phyloP scores from a whole-genome alignment of 2,888 invertebrate genomes.

The Thereva unica region DNA sequence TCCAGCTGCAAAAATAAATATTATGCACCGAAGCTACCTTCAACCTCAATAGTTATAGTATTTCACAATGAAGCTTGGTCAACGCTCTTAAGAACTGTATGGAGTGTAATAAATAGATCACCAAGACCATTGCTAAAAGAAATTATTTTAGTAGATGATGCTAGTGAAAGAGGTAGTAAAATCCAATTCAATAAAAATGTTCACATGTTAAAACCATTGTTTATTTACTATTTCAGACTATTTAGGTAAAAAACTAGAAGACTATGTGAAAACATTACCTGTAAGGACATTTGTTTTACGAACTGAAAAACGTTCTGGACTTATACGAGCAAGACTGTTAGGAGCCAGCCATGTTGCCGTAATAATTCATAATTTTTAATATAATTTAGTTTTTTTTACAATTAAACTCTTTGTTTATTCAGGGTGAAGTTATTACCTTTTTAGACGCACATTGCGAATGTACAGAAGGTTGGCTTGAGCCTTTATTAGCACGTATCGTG shows the following conservation, averaged over 20 bases:
- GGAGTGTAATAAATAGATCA: conserved; percentile 95
- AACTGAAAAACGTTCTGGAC: conserved; percentile 89
- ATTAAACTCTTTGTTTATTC: conserved; percentile 9
- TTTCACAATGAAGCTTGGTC: conserved; percentile 99
- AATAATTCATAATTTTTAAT: conserved; percentile 62
- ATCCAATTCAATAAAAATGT: background rate
- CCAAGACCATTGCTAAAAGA: conserved; percentile 86
- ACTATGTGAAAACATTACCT: conserved; percentile 83
- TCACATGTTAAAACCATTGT: background rate
- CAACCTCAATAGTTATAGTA: conserved; percentile 96
- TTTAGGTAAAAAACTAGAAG: conserved; percentile 84
- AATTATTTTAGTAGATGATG: conserved; percentile 97
- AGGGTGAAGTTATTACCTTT: conserved; percentile 59
- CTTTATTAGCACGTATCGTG: conserved; percentile 87
- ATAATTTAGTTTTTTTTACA: conserved; percentile 12
- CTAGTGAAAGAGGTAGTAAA: conserved; percentile 82
- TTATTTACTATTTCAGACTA: conserved; percentile 67
- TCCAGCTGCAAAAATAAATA: conserved; percentile 77
- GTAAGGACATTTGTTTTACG: conserved; percentile 86
- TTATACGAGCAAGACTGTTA: conserved; percentile 91
- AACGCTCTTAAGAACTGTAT: conserved; percentile 91
- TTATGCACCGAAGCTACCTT: conserved; percentile 80
- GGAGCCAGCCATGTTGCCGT: conserved; percentile 93
- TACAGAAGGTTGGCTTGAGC: conserved; percentile 98
- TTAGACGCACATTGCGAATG: conserved; percentile 60